Conservation (phyloP, 1,140 invertebrate genomes). For the Drosophila watanabei region DNA sequence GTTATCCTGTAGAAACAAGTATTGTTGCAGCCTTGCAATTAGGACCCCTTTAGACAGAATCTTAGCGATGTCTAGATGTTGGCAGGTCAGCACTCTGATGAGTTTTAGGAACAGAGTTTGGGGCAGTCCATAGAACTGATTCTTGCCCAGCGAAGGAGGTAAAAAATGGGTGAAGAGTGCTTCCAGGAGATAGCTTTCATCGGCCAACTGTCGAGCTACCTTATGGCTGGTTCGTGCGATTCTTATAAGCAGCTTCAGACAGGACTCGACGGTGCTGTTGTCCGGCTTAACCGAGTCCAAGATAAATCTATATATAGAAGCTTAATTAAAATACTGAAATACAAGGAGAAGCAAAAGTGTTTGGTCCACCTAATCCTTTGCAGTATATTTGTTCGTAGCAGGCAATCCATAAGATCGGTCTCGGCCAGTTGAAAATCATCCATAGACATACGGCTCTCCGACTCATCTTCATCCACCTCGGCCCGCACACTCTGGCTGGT, state of each 20-base stretch:
- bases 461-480: conserved; percentile 84
- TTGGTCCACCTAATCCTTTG: conserved; percentile 88
- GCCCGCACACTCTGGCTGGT: conserved; percentile 55
- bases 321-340: background rate
- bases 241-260: conserved; percentile 90
- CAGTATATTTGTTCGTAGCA: conserved; percentile 92
- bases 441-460: conserved; percentile 88
- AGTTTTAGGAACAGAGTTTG: conserved; percentile 75
- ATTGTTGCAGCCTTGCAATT: conserved; percentile 59
- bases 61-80: conserved; percentile 68
- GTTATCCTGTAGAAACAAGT: conserved; percentile 65
- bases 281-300: conserved; percentile 88
- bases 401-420: conserved; percentile 90
- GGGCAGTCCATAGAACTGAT: conserved; percentile 67
- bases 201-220: conserved; percentile 87
- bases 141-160: conserved; percentile 59
- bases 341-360: no score
- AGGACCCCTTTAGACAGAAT: conserved; percentile 49
- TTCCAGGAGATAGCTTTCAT: conserved; percentile 87
- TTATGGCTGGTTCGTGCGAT: conserved; percentile 89
- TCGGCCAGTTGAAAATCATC: conserved; percentile 94
- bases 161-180: conserved; percentile 88
- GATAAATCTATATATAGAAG: conserved; percentile 88
- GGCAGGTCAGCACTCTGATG: conserved; percentile 69
- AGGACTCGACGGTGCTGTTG: conserved; percentile 88